These are phyloP conservation scores for Hypocryptadius cinnamomeus DNA, from an alignment of 2,113 vertebrate genomes.

Conservation along the genomic window DNA sequence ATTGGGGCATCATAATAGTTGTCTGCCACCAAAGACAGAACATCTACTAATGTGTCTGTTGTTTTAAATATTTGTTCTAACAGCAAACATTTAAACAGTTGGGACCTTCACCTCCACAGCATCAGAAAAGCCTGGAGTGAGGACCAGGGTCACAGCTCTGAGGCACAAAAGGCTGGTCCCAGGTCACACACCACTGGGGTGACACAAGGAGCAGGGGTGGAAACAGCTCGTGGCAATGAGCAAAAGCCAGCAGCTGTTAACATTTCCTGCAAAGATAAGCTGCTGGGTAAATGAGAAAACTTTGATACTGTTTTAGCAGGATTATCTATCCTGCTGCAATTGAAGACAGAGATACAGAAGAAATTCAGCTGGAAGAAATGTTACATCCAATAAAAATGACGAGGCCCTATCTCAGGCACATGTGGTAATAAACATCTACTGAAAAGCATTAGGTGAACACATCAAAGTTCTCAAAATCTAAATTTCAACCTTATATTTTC, in stretches of 20 bases:
- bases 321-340: background rate
- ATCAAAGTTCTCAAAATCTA: background rate
- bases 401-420: background rate
- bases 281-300: background rate
- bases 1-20: background rate
- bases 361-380: background rate
- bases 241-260: background rate
- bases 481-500: background rate
- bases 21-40: background rate
- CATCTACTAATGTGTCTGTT: background rate
- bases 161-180: background rate
- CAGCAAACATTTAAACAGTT: background rate
- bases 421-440: background rate
- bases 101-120: background rate
- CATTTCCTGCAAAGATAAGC: background rate
- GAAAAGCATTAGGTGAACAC: background rate
- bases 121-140: background rate
- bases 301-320: background rate
- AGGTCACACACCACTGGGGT: background rate
- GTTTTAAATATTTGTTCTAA: background rate
- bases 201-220: background rate
- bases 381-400: background rate
- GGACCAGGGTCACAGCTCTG: background rate
- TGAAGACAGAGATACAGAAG: background rate
- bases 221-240: background rate